Evolutionary conservation across 1,140 invertebrate genomes (phyloP), one percentile per base, ranked within the genome.

Genomic region (Whitmania pigra): DNA sequence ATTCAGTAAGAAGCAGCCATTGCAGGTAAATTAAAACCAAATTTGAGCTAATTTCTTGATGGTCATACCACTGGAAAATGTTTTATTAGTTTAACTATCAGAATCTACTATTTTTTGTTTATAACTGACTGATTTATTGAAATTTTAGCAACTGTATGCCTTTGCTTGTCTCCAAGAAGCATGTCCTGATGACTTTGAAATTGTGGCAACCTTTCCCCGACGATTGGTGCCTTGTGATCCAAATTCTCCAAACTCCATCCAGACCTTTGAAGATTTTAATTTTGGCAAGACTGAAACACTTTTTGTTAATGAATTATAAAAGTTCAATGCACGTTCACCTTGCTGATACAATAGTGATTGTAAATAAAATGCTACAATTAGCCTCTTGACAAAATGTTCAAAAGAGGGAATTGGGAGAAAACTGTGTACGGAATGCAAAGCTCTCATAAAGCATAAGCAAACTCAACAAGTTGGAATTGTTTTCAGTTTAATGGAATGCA

Each of bases 121-220:
- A 17, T 7, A 17, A 49, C 11, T 49, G 13, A 49, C 11, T 49
- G 15, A 15, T 63, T 7, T 57, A 71, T 76, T 76, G 76, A 75
- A 76, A 78, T 86, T 88, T 69, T 82, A 95, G 90, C 89, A 90
- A 81, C 85, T 98, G 66, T 94, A 93, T 80, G 88, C 93, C 79
- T 97, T 89, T 84, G 90, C 97, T 73, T 96, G 96, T 81, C 94
- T 93, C 80, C 92, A 97, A 85, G 79, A 82, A 17, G 87, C 90
- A 77, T 89, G 92, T 36, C 93, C 93, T 11, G 89, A 93, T 80
- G 88, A 89, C 78, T 97, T 97, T 82, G 91, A 96, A 85, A 92
- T 97, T 75, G 91, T 90, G 67, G 94, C 91, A 72, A 96, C 94
- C 83, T 97, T 91, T 82, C 94, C 93, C 6, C 90, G 91, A 79